Conservation (phyloP, 2,888 invertebrate genomes). For the Gasteruption jaculator region DNA sequence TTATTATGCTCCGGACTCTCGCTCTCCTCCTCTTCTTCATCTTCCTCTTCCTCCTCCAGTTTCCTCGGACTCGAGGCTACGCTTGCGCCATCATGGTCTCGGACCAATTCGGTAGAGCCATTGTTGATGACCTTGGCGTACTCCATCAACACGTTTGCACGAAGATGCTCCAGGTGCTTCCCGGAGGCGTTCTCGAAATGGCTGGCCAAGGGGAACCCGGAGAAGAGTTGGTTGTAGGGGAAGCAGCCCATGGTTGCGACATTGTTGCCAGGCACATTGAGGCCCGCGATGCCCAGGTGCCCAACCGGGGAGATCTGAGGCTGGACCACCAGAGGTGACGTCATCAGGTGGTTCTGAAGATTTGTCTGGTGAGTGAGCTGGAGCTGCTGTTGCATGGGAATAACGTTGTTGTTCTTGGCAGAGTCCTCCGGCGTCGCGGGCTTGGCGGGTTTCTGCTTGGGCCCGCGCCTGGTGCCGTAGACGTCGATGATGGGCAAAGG, state of each 20-base stretch:
- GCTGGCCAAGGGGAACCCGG: constrained; percentile 21
- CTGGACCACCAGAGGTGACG: constrained; percentile 8
- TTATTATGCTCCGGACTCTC: too few species aligned
- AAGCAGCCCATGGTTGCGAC: too few species aligned
- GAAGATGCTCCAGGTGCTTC: constrained; percentile 21
- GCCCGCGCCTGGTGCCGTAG: constrained; percentile 84
- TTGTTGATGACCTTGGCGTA: constrained; percentile 21
- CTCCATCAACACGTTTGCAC: constrained; percentile 18
- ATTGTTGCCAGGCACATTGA: too few species aligned
- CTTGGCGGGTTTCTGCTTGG: constrained; percentile 60
- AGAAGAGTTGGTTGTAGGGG: constrained; percentile 27
- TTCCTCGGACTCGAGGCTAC: too few species aligned
- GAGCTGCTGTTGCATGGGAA: not conserved
- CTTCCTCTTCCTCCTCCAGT: too few species aligned
- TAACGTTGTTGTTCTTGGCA: constrained; percentile 9
- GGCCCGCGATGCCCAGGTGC: constrained; percentile 19
- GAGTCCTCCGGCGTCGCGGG: constrained; percentile 14
- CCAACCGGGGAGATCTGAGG: constrained; percentile 13
- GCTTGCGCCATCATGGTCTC: too few species aligned
- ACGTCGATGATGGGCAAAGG: constrained; percentile 85
- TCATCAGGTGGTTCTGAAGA: too few species aligned
- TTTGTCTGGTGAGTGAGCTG: too few species aligned
- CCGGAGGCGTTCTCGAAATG: constrained; percentile 18
- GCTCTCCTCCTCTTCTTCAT: too few species aligned
- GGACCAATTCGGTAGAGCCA: too few species aligned